Conservation (phyloP, 2,888 invertebrate genomes). For the Sphaerophoria rueppellii region DNA sequence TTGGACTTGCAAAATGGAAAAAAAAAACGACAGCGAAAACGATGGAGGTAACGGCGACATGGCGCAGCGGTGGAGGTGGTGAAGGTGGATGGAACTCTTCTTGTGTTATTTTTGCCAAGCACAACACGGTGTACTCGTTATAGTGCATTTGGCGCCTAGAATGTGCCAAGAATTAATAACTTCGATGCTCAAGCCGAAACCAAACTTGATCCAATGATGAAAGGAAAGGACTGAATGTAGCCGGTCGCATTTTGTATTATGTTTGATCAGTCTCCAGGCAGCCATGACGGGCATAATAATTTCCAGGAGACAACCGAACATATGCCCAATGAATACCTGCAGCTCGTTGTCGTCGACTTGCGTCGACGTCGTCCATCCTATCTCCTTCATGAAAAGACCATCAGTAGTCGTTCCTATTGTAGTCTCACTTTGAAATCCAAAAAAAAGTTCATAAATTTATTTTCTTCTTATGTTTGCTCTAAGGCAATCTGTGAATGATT, state of each 20-base stretch:
- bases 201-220: constrained; percentile 66
- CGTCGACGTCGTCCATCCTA: constrained; percentile 6
- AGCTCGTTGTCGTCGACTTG: constrained; percentile 28
- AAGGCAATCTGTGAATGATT: constrained; percentile 64
- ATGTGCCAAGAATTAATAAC: constrained; percentile 73
- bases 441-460: constrained; percentile 10
- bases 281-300: constrained; percentile 70
- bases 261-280: constrained; percentile 70
- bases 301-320: constrained; percentile 43
- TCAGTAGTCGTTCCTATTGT: background rate
- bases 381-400: constrained; percentile 34
- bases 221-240: constrained; percentile 60
- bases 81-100: constrained; percentile 10
- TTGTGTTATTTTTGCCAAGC: constrained; percentile 54
- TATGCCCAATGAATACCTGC: constrained; percentile 16
- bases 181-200: constrained; percentile 11
- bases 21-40: background rate
- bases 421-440: constrained; percentile 23
- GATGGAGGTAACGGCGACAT: background rate
- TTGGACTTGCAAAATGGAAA: background rate
- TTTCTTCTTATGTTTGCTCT: constrained; percentile 24
- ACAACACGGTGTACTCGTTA: constrained; percentile 49
- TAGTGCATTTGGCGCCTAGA: constrained; percentile 71
- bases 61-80: background rate
- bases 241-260: constrained; percentile 67